These are phyloP conservation scores for Galerucella pusilla DNA, from an alignment of 2,888 invertebrate genomes.

Conservation along the genomic window DNA sequence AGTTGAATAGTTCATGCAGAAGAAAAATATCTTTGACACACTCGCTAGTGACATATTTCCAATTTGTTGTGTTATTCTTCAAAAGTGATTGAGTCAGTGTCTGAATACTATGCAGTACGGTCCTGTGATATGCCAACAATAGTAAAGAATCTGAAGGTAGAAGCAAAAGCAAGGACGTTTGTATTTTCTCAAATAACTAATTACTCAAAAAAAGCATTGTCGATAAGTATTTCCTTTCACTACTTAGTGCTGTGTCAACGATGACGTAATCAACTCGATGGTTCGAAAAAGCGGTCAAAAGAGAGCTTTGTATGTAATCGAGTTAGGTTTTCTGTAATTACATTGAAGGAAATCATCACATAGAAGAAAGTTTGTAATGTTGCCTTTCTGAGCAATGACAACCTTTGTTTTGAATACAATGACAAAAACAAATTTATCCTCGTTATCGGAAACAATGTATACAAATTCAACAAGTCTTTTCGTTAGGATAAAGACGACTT, in stretches of 20 bases:
- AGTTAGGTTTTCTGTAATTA: conserved; percentile 28
- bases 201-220: conserved; percentile 28
- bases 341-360: conserved; percentile 24
- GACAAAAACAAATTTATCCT: too few relatives aligned
- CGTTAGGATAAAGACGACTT: too few relatives aligned
- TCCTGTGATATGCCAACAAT: not conserved
- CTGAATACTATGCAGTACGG: not conserved
- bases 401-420: too few relatives aligned
- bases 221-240: conserved; percentile 29
- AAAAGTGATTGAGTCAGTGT: not conserved
- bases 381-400: too few relatives aligned
- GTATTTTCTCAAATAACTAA: conserved; percentile 28
- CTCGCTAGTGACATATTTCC: too few relatives aligned
- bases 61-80: too few relatives aligned
- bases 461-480: too few relatives aligned
- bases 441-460: too few relatives aligned
- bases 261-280: conserved; percentile 31
- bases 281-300: conserved; percentile 20
- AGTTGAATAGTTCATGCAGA: too few relatives aligned
- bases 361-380: conserved; percentile 14
- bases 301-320: conserved; percentile 17
- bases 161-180: conserved; percentile 20
- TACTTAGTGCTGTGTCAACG: conserved; percentile 26
- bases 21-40: too few relatives aligned
- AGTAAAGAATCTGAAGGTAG: conserved; percentile 9